These are phyloP conservation scores for Notarius lentiginosus DNA, from an alignment of 2,113 vertebrate genomes.

Conservation along the genomic window DNA sequence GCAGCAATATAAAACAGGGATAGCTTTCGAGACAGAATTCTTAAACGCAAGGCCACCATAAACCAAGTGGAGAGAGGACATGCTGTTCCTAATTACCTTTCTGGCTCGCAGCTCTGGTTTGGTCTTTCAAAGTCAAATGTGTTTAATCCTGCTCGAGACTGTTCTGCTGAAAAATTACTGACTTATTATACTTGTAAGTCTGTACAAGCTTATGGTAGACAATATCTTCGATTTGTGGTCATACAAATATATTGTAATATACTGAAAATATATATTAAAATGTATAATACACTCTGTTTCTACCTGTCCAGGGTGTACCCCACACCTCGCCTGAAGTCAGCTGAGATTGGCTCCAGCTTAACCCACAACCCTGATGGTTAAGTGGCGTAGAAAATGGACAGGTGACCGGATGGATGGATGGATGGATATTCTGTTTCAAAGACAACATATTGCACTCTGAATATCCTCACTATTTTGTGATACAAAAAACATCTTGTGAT, in stretches of 20 bases:
- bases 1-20: not conserved
- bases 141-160: slow-evolving; percentile 11
- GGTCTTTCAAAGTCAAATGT: slow-evolving; percentile 17
- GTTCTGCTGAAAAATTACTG: not conserved
- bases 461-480: not conserved
- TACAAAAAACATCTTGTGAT: not conserved
- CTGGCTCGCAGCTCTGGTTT: slow-evolving; percentile 1
- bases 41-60: slow-evolving; percentile 5
- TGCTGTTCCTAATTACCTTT: slow-evolving; percentile 19
- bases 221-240: not conserved
- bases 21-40: slow-evolving; percentile 16
- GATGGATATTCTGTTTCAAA: not conserved
- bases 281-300: not conserved
- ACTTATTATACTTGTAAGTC: not conserved
- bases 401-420: too few relatives aligned
- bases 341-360: too few relatives aligned
- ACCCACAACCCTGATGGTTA: too few relatives aligned
- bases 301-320: too few relatives aligned
- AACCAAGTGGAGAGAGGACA: slow-evolving; percentile 12
- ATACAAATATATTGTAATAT: not conserved
- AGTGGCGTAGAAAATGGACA: too few relatives aligned
- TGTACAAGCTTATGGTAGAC: not conserved
- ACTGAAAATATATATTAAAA: not conserved
- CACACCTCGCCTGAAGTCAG: too few relatives aligned
- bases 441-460: not conserved